Evolutionary conservation across 2,113 vertebrate genomes (phyloP).

Genomic region (Tragelaphus buxtoni): DNA sequence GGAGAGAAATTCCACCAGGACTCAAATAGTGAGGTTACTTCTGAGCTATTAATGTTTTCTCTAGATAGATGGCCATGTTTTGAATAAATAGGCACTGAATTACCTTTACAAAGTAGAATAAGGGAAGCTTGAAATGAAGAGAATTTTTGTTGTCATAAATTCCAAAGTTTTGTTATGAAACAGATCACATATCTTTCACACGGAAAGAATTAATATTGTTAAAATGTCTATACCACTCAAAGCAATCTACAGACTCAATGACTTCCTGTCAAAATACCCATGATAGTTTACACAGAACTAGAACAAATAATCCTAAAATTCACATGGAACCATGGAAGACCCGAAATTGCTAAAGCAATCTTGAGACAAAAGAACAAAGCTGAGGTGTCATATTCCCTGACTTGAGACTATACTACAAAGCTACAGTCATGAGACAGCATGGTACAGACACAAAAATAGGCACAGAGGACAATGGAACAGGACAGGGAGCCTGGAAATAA

Average conservation of each 20-base stretch:
- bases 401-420: not conserved
- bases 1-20: not conserved
- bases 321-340: not conserved
- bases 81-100: not conserved
- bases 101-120: not conserved
- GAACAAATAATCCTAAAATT: not conserved
- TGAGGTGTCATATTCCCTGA: not conserved
- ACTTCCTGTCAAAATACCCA: not conserved
- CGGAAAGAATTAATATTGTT: accelerated
- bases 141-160: not conserved
- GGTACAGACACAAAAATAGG: not conserved
- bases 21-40: not conserved
- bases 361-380: not conserved
- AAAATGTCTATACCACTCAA: not conserved
- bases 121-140: not conserved
- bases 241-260: not conserved
- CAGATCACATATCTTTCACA: not conserved
- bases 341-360: not conserved
- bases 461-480: not conserved
- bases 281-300: not conserved
- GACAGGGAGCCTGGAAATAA: not conserved
- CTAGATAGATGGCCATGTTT: constrained; percentile 25
- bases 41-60: not conserved
- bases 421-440: not conserved
- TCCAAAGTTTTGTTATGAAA: not conserved